These are phyloP conservation scores for Epizoanthus scotinus DNA, from an alignment of 92 coral and sea anemone genomes.

Conservation along the genomic window DNA sequence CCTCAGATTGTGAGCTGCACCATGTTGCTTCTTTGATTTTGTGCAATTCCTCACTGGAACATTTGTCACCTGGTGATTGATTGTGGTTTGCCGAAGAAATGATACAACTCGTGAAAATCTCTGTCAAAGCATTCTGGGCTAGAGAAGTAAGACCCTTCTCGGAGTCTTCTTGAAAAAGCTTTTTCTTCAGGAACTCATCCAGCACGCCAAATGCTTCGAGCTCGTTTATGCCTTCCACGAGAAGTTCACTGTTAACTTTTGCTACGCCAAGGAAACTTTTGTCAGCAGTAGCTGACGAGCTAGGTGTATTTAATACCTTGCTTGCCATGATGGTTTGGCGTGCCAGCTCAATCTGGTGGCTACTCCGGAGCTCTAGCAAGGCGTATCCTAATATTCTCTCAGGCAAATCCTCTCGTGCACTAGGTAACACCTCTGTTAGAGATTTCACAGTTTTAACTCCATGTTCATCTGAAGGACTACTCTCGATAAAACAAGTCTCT, in stretches of 20 bases:
- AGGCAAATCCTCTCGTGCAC: constrained; percentile 56
- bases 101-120: constrained; percentile 78
- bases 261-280: constrained; percentile 64
- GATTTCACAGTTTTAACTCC: constrained; percentile 31
- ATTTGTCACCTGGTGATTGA: neutral
- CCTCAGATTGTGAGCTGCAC: neutral
- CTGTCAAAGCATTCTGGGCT: constrained; percentile 61
- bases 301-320: constrained; percentile 55
- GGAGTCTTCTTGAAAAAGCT: constrained; percentile 48
- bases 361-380: constrained; percentile 82
- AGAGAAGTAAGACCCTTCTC: constrained; percentile 39
- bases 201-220: constrained; percentile 82
- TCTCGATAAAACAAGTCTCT: constrained; percentile 6
- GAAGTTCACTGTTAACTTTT: constrained; percentile 80
- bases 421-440: constrained; percentile 55
- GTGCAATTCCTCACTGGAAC: neutral
- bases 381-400: constrained; percentile 75
- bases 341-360: constrained; percentile 85
- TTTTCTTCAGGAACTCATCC: constrained; percentile 74
- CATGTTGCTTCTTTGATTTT: neutral
- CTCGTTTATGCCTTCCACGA: constrained; percentile 94
- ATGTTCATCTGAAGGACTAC: neutral
- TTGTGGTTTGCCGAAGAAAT: constrained; percentile 4
- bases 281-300: constrained; percentile 22
- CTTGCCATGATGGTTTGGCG: constrained; percentile 74